A percentile compares a stretch with the other conserved stretches of the same genome.
These are phyloP conservation scores for Argyresthia albistria DNA, from an alignment of 2,888 invertebrate genomes.

Conservation along the genomic window DNA sequence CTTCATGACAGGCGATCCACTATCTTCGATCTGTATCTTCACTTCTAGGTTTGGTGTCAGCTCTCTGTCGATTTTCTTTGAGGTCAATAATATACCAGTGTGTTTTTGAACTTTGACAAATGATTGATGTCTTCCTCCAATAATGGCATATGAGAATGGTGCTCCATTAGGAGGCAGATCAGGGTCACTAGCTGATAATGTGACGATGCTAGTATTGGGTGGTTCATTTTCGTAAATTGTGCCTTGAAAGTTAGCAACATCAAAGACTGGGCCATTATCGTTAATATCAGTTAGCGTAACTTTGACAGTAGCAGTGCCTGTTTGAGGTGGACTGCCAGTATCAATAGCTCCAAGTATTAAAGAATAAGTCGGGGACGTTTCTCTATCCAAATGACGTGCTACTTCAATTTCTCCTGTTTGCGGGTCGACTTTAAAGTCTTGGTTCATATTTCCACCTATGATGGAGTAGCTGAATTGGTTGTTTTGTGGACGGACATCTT, in stretches of 20 bases:
- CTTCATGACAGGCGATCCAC: conserved; percentile 86
- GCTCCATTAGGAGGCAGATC: conserved; percentile 93
- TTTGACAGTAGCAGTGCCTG: conserved; percentile 89
- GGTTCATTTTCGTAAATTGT: conserved; percentile 91
- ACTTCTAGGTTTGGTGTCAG: conserved; percentile 81
- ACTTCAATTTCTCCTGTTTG: conserved; percentile 89
- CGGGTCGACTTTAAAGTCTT: conserved; percentile 90
- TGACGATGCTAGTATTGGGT: conserved; percentile 85
- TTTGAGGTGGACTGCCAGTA: conserved; percentile 90
- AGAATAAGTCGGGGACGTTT: conserved; percentile 81
- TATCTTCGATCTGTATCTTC: conserved; percentile 89
- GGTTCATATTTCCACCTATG: conserved; percentile 85
- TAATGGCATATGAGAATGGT: conserved; percentile 86
- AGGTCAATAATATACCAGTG: conserved; percentile 85
- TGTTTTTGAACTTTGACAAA: conserved; percentile 84
- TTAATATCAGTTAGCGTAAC: conserved; percentile 90
- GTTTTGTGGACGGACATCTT: conserved; percentile 91
- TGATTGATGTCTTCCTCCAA: conserved; percentile 84
- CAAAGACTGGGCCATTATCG: conserved; percentile 92
- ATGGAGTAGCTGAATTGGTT: conserved; percentile 94
- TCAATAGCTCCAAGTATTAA: conserved; percentile 90
- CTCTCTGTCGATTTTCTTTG: conserved; percentile 87
- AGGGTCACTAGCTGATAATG: conserved; percentile 89
- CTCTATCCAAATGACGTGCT: conserved; percentile 83
- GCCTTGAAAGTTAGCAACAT: conserved; percentile 79